These are phyloP conservation scores for Ectemnius continuus DNA, from an alignment of 2,888 invertebrate species.

Conservation along the genomic window DNA sequence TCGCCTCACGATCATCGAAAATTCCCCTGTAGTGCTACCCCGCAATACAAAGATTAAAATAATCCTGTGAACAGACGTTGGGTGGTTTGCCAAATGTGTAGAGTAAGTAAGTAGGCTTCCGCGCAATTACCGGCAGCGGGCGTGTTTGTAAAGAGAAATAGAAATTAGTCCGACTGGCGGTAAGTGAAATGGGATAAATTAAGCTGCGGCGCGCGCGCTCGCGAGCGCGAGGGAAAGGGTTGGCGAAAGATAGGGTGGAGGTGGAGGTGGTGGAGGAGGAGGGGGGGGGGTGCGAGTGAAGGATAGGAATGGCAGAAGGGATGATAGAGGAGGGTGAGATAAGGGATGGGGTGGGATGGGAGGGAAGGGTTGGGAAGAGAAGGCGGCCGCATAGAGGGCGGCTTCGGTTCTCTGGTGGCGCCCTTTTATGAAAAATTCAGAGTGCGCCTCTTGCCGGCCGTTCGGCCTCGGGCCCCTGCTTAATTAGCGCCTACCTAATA, in stretches of 20 bases:
- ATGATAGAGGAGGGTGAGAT: too few species aligned
- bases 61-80: too few species aligned
- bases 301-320: neutral
- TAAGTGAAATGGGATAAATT: constrained; percentile 1
- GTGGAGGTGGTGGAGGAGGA: neutral
- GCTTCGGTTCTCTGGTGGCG: constrained; percentile 39
- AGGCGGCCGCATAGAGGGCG: neutral
- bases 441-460: constrained; percentile 48
- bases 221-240: neutral
- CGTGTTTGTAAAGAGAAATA: neutral
- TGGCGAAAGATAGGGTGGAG: neutral
- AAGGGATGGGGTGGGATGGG: too few species aligned
- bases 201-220: neutral
- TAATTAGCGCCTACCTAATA: constrained; percentile 67
- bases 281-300: neutral
- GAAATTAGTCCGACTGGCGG: neutral
- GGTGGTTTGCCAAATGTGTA: too few species aligned
- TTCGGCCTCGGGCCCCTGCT: constrained; percentile 59
- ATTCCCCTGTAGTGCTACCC: too few species aligned
- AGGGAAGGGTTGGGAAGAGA: neutral
- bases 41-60: too few species aligned
- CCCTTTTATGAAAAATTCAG: constrained; percentile 69
- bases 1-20: too few species aligned
- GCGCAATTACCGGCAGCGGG: too few species aligned
- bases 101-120: too few species aligned